phyloP scores from a whole-genome alignment of 2,113 vertebrate species.

The Cisticola juncidis region DNA sequence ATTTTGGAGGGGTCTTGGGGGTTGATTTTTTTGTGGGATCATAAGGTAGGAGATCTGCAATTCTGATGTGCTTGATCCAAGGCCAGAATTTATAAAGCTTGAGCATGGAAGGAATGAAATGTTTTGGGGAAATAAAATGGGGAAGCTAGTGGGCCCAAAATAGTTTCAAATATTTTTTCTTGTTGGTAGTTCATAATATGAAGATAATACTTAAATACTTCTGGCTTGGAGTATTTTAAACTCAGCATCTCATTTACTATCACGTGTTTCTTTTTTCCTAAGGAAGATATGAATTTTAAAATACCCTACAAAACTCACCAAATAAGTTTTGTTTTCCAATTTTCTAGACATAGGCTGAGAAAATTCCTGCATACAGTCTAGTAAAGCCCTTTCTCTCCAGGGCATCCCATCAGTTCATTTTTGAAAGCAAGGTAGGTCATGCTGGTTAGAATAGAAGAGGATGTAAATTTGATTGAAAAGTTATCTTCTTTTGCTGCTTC shows the following conservation, averaged over 20 bases:
- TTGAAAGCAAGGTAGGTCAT: not conserved
- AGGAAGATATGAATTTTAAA: not conserved
- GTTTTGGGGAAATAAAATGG: not conserved
- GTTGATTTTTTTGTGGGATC: not conserved
- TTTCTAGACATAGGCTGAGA: not conserved
- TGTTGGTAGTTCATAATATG: not conserved
- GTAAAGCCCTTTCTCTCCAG: not conserved
- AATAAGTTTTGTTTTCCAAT: not conserved
- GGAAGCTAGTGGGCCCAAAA: not conserved
- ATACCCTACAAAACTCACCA: not conserved
- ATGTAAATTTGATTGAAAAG: not conserved
- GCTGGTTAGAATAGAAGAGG: not conserved
- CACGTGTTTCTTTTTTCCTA: not conserved
- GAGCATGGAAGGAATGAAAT: not conserved
- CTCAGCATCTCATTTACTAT: not conserved
- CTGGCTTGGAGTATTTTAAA: not conserved
- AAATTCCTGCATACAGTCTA: not conserved
- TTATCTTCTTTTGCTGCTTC: not conserved
- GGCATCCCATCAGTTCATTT: not conserved
- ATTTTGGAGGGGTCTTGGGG: not conserved
- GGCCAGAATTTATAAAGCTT: not conserved
- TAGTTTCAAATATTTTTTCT: not conserved
- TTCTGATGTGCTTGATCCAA: not conserved
- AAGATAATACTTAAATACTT: not conserved
- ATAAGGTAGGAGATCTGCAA: not conserved